Percentiles rank a stretch among this genome's conserved stretches.
phyloP scores from a whole-genome alignment of 2,888 invertebrate genomes.

The Bellardia bayeri region DNA sequence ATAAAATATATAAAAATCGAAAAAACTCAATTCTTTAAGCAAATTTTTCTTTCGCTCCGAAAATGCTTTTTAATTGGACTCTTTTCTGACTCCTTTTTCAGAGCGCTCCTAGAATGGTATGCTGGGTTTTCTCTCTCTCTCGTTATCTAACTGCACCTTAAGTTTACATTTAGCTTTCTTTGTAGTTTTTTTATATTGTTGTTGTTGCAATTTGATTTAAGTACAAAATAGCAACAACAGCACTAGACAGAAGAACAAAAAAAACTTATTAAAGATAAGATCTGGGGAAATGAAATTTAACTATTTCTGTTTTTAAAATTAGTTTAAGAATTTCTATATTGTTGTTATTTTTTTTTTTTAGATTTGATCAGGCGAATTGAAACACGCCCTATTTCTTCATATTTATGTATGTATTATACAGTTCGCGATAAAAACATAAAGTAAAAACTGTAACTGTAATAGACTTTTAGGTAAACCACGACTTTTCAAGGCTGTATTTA shows the following conservation, averaged over 20 bases:
- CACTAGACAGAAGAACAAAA: background rate
- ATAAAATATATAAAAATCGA: no score
- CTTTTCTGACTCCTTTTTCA: no score
- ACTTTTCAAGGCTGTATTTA: slow-evolving; percentile 7
- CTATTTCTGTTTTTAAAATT: slow-evolving; percentile 57
- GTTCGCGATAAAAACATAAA: background rate
- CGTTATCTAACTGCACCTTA: slow-evolving; percentile 60
- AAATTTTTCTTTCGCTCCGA: no score
- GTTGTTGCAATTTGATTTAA: slow-evolving; percentile 48
- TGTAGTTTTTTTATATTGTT: background rate
- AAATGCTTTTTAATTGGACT: no score
- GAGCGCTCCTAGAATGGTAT: no score
- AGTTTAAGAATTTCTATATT: slow-evolving; percentile 61
- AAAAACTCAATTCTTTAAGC: no score
- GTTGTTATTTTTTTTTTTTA: background rate
- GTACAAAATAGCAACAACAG: slow-evolving; percentile 3
- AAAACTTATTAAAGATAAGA: slow-evolving; percentile 63
- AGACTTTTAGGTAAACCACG: slow-evolving; percentile 1
- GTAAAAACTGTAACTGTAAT: background rate
- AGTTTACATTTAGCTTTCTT: slow-evolving; percentile 34
- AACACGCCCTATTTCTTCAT: slow-evolving; percentile 57
- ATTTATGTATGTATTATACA: background rate
- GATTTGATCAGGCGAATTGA: slow-evolving; percentile 39
- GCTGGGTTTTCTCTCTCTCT: background rate
- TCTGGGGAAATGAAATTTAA: slow-evolving; percentile 67